These are phyloP conservation scores for Tychaedon coryphoeus DNA, from an alignment of 2,113 vertebrate genomes.

Conservation along the genomic window DNA sequence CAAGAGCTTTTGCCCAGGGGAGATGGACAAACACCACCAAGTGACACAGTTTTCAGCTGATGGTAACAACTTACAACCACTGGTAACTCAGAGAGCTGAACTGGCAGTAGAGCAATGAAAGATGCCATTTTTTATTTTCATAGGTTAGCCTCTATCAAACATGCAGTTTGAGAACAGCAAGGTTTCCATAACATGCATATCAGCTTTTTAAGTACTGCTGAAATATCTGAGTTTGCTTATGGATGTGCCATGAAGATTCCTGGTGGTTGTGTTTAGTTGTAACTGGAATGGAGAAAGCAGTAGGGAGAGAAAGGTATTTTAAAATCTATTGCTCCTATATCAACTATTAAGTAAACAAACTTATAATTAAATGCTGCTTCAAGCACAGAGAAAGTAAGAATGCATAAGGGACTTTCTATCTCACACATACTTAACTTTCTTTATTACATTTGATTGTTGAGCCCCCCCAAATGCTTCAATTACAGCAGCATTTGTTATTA, in stretches of 20 bases:
- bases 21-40: not conserved
- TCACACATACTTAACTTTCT: not conserved
- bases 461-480: not conserved
- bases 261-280: not conserved
- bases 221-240: not conserved
- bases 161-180: not conserved
- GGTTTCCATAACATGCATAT: not conserved
- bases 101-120: not conserved
- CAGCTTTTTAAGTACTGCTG: not conserved
- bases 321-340: not conserved
- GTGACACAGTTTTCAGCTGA: not conserved
- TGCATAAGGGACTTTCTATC: not conserved
- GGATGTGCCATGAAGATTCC: not conserved
- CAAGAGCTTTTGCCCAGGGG: not conserved
- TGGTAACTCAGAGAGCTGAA: not conserved
- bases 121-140: not conserved
- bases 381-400: not conserved
- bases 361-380: not conserved
- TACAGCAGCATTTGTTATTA: not conserved
- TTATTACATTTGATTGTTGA: not conserved
- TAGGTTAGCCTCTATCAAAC: not conserved
- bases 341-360: not conserved
- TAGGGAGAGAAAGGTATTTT: not conserved
- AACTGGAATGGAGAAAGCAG: not conserved
- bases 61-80: not conserved